Conservation (phyloP, 2,888 invertebrate genomes). For the Rotaria socialis region DNA sequence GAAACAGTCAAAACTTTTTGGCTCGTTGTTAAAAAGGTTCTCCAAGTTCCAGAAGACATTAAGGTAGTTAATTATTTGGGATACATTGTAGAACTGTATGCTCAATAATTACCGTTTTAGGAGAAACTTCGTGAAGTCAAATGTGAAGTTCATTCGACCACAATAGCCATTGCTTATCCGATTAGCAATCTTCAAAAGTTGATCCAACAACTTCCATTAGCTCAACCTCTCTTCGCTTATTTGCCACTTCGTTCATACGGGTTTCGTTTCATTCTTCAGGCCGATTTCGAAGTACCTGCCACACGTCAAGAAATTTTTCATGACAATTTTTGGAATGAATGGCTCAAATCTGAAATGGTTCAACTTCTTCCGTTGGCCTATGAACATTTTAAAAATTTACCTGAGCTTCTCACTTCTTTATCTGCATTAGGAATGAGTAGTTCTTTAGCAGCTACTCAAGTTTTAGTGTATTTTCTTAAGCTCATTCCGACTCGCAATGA, state of each 20-base stretch:
- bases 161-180: neutral
- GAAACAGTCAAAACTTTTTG: neutral
- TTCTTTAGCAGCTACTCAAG: neutral
- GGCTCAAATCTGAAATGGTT: conserved; percentile 50
- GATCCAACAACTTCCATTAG: no score
- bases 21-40: neutral
- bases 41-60: neutral
- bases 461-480: neutral
- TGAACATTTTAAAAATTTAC: neutral
- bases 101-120: neutral
- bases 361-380: neutral
- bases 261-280: conserved; percentile 58
- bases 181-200: neutral
- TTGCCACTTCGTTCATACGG: conserved; percentile 58
- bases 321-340: conserved; percentile 59
- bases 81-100: no score
- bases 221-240: conserved; percentile 54
- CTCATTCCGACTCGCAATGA: neutral
- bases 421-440: neutral
- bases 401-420: neutral
- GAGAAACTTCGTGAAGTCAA: neutral
- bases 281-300: conserved; percentile 60
- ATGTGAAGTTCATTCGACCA: neutral
- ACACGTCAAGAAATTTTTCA: conserved; percentile 58
- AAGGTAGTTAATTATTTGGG: neutral